These are phyloP conservation scores for Coenobita brevimanus DNA, from an alignment of 1,140 invertebrate species.

Conservation along the genomic window DNA sequence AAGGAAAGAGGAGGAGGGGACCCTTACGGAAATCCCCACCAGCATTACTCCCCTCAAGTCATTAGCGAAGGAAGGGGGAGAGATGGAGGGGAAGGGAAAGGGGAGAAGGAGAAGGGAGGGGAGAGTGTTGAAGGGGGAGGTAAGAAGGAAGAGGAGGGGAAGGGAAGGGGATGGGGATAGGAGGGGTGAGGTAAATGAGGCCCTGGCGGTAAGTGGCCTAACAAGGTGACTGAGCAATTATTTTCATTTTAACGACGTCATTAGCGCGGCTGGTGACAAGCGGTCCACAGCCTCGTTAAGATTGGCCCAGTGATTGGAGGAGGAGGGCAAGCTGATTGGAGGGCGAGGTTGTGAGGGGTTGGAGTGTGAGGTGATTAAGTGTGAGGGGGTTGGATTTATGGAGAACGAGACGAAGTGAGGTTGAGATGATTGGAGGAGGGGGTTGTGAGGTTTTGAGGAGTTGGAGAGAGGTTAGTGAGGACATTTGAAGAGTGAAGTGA, in stretches of 20 bases:
- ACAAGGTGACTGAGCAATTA: constrained; percentile 67
- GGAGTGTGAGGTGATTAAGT: background rate
- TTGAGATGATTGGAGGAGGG: no score
- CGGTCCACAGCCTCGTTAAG: constrained; percentile 59
- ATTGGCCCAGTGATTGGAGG: constrained; percentile 61
- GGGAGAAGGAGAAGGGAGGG: no score
- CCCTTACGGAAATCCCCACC: no score
- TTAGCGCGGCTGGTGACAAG: constrained; percentile 63
- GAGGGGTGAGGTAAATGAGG: constrained; percentile 61
- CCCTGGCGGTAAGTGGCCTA: constrained; percentile 62
- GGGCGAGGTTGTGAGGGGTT: no score
- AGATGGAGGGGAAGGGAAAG: no score
- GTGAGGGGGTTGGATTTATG: background rate
- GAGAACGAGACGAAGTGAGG: no score
- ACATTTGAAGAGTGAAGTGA: background rate
- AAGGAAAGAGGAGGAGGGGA: no score
- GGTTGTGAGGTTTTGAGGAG: no score
- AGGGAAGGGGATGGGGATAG: no score
- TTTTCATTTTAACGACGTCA: constrained; percentile 67
- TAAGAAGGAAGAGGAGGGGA: background rate
- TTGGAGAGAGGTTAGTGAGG: background rate
- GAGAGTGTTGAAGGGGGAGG: no score
- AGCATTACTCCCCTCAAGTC: no score
- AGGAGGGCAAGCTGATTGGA: background rate
- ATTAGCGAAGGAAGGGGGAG: no score